Base-by-base conservation (phyloP, 1,140 invertebrate species). In the Eupeodes corollae region DNA sequence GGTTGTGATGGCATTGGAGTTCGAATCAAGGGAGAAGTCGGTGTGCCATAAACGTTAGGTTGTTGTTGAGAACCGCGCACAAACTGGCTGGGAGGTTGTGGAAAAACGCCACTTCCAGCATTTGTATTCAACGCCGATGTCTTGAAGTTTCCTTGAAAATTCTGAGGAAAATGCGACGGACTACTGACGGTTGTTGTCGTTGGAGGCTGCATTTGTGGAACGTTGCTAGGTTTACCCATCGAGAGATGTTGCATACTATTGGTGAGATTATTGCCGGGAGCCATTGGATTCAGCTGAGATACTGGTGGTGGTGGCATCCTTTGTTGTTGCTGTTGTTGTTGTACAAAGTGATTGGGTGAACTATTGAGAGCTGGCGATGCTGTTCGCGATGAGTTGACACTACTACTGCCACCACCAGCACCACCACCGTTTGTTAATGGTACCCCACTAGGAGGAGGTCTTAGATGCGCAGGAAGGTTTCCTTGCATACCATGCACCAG, bases 311-410 rank as follows among this genome's bases (percentile, higher is more conserved):
- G 26, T 34, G 31, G 46, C 16, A 5, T 31, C 19, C 44, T 15
- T n/a, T 21, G 44, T 30, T 49, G 47, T 26, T 10, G n/a, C 18
- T 26, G 21, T 43, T 54, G 10, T 47, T 37, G 35, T 30, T 42
- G 3, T 32, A 18, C 38, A 15, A 31, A 19, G 44, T 41, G 39
- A 15, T 34, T 33, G 12, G 9, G 35, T 18, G 14, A 21, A 12
- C 18, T 12, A 21, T 43, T 50, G 34, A 56, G 30, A 6, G 58
- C 52, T 6, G 63, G 59, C 14, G 63, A 63, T 8, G 59, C 57
- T 15, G 63, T 66, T 18, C 63, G 56, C 13, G 63, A 66, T 14
- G 63, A 66, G 14, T 60, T 58, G 21, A 52, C 51, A 44, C 63
- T 66, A 3, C 49, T 19, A 21, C 50, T 44, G 3, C 57, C 58